These are phyloP conservation scores for Micrasema longulum DNA, from an alignment of 1,140 invertebrate genomes.

Conservation along the genomic window DNA sequence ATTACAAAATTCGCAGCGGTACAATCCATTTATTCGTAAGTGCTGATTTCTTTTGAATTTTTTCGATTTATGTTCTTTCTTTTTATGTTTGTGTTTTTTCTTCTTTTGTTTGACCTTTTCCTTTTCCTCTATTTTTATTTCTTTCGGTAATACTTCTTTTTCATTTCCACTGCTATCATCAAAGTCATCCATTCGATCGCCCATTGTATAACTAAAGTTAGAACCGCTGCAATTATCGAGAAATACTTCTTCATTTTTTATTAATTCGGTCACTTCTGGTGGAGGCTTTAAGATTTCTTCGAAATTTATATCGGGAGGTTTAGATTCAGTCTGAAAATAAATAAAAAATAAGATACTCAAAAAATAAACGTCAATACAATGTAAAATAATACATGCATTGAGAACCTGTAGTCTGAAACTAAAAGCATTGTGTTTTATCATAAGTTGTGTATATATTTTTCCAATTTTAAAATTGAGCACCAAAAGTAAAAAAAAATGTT, in stretches of 20 bases:
- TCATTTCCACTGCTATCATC: neutral
- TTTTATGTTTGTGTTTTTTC: neutral
- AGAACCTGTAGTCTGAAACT: no score
- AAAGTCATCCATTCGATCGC: neutral
- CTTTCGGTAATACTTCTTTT: neutral
- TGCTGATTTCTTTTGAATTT: constrained; percentile 18
- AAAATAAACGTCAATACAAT: no score
- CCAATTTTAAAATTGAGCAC: no score
- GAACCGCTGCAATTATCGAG: neutral
- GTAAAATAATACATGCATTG: no score
- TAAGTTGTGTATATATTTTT: no score
- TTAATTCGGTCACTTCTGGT: neutral
- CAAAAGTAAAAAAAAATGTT: no score
- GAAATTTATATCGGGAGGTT: neutral
- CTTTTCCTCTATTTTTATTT: neutral
- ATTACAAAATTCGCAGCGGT: constrained; percentile 19
- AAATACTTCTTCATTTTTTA: neutral
- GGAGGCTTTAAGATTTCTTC: neutral
- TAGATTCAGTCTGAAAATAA: no score
- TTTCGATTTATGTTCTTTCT: neutral
- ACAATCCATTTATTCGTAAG: constrained; percentile 1
- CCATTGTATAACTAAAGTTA: neutral
- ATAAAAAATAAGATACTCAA: no score
- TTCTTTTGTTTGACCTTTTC: neutral
- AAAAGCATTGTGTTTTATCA: no score